Conservation (phyloP, 2,888 invertebrate genomes). For the Ernsta delagoae region DNA sequence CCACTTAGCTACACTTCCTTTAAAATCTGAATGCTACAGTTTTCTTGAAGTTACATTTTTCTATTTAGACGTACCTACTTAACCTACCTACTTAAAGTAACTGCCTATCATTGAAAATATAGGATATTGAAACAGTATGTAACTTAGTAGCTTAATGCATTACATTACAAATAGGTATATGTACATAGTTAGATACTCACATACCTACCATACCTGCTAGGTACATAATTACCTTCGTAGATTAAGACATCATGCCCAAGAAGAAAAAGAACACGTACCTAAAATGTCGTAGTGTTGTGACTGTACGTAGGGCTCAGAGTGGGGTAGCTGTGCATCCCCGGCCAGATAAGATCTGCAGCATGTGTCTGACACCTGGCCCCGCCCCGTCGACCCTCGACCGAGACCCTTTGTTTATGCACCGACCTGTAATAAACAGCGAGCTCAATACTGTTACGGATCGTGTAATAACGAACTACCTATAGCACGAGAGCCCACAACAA, state of each 20-base stretch:
- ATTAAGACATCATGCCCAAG: neutral
- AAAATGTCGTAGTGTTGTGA: slow-evolving; percentile 5
- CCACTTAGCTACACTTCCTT: no score
- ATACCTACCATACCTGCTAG: neutral
- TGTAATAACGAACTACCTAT: neutral
- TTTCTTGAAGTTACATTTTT: no score
- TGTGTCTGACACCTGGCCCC: slow-evolving; percentile 80
- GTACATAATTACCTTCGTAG: neutral
- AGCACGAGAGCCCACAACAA: neutral
- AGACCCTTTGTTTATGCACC: slow-evolving; percentile 55
- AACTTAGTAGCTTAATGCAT: no score
- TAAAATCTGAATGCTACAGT: no score
- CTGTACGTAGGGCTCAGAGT: slow-evolving; percentile 4
- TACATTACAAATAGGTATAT: neutral
- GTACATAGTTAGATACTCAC: neutral
- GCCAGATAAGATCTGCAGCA: slow-evolving; percentile 74
- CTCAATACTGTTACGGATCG: slow-evolving; percentile 9
- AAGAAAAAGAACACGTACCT: neutral
- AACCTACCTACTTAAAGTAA: no score
- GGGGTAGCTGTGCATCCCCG: slow-evolving; percentile 46
- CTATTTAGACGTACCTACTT: no score
- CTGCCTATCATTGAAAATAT: no score
- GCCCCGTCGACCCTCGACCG: slow-evolving; percentile 52
- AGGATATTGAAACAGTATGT: no score
- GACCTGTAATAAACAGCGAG: slow-evolving; percentile 42